phyloP scores from a whole-genome alignment of 2,888 invertebrate genomes.

The Plagiodera versicolora region DNA sequence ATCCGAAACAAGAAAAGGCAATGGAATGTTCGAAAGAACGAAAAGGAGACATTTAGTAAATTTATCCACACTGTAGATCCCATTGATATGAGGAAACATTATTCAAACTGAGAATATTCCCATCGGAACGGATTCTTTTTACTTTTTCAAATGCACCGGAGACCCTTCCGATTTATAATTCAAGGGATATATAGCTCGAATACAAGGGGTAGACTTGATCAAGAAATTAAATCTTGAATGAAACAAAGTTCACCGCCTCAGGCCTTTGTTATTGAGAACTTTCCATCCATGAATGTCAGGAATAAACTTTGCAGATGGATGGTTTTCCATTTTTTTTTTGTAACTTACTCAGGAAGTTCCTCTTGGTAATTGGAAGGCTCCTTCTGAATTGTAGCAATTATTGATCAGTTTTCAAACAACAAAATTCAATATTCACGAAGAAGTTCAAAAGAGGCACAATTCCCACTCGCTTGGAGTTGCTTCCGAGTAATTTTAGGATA shows the following conservation, averaged over 20 bases:
- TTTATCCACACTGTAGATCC: background rate
- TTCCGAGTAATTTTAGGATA: too few species aligned
- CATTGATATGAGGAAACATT: background rate
- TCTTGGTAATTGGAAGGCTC: background rate
- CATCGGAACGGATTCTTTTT: background rate
- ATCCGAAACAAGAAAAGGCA: too few species aligned
- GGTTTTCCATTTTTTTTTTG: background rate
- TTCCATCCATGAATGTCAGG: background rate
- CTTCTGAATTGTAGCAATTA: background rate
- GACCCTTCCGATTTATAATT: background rate
- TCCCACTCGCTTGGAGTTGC: background rate
- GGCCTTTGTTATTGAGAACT: background rate
- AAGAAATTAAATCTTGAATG: background rate
- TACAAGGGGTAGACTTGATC: background rate
- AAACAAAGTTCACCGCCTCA: background rate
- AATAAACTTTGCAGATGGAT: background rate
- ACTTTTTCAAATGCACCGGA: background rate
- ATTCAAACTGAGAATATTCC: too few species aligned
- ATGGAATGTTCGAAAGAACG: too few species aligned
- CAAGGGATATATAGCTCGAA: background rate
- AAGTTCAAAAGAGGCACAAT: background rate
- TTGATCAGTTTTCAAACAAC: background rate
- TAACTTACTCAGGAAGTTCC: background rate
- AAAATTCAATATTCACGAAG: background rate
- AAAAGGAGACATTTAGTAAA: too few species aligned